These are phyloP conservation scores for Parus major DNA, from an alignment of 2,113 vertebrate genomes.

Conservation along the genomic window DNA sequence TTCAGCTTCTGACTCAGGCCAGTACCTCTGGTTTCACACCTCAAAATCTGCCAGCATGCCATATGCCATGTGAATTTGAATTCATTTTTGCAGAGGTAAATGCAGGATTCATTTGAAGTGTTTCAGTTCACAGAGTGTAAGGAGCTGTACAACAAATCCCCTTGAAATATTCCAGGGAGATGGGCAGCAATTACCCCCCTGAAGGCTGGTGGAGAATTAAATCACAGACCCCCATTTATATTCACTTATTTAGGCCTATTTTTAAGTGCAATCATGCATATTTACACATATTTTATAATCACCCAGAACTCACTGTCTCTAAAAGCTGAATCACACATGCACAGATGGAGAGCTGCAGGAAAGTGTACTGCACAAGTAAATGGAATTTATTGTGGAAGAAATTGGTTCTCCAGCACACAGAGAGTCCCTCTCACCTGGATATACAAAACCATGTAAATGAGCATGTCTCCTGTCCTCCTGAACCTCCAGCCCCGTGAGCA, in stretches of 20 bases:
- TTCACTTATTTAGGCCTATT: neutral
- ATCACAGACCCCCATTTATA: neutral
- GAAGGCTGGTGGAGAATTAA: neutral
- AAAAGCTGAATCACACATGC: neutral
- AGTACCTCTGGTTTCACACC: neutral
- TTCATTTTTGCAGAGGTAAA: neutral
- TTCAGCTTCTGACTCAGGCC: neutral
- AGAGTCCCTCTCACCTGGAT: neutral
- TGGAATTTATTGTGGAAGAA: neutral
- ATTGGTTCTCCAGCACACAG: neutral
- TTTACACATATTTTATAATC: neutral
- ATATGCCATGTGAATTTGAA: neutral
- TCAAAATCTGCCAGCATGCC: neutral
- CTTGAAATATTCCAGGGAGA: neutral
- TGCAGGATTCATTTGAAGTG: neutral
- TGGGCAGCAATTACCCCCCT: neutral
- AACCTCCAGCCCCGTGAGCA: neutral
- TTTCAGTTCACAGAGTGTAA: neutral
- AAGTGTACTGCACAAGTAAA: rapidly evolving
- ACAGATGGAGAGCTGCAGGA: neutral
- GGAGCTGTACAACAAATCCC: neutral
- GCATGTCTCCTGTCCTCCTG: neutral
- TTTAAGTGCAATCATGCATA: neutral
- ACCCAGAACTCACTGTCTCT: neutral
- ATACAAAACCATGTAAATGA: neutral